Base-by-base conservation (phyloP, 1,140 invertebrate genomes). In the Trinorchestia longiramus region DNA sequence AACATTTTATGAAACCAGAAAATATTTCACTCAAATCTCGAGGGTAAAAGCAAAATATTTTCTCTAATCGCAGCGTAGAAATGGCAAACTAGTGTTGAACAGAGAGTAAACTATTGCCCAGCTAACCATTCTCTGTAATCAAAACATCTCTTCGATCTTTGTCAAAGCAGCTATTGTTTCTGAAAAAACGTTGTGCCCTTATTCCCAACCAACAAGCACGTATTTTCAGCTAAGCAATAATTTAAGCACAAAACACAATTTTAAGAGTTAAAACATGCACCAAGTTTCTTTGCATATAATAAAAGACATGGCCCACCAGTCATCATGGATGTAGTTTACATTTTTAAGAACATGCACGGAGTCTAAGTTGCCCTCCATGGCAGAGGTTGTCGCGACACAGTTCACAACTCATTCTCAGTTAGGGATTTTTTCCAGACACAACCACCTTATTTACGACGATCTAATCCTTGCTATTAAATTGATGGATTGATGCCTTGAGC, bases 401-500 rank as follows among this genome's bases (percentile, higher is more conserved):
- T 94, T 94, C 92, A 94, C 92, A 94, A 47, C 92, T 94, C 44
- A 43, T 94, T 45, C 44, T 94, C 92, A 40, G 44, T 28, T 94
- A 94, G 92, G 44, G 4, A n/a, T n/a, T 94, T 45, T 94, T 47
- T 43, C 36, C 44, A 94, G 44, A n/a, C 40, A 4, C 28, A 77
- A 77, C 43, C 92, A 43, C 43, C 41, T 94, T 43, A 94, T 94
- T 94, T 94, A 28, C 43, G 43, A 40, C 43, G 19, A 47, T 36
- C 41, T 94, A 94, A 94, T 94, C 43, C 92, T 94, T 44, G 92
- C 44, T 36, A 94, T 94, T 94, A 94, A n/a, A 43, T 45, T 94
- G 92, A 94, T 47, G 92, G 43, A 94, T 94, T n/a, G 92, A n/a
- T n/a, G 11, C 41, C 92, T 43, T 6, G 40, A 40, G 43, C 92